These are phyloP conservation scores for Epistrophe grossulariae DNA, from an alignment of 2,888 invertebrate genomes.

Conservation along the genomic window DNA sequence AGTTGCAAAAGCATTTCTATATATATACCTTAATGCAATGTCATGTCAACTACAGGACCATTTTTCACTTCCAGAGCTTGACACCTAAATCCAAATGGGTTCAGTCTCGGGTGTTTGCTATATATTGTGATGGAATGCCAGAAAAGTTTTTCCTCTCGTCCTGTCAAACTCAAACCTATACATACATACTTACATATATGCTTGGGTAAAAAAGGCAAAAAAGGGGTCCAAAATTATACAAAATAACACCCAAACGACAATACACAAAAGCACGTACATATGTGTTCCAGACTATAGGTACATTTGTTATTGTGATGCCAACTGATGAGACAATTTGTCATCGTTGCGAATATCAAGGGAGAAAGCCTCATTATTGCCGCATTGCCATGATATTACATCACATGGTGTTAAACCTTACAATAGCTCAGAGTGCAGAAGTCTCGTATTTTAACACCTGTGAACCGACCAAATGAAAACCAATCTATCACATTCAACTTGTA, in stretches of 20 bases:
- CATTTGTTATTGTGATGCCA: constrained; percentile 73
- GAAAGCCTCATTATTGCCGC: constrained; percentile 71
- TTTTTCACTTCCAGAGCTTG: constrained; percentile 55
- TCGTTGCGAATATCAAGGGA: constrained; percentile 72
- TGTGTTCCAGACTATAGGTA: constrained; percentile 49
- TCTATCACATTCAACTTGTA: constrained; percentile 59
- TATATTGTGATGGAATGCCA: constrained; percentile 61
- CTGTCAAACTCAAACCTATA: constrained; percentile 44
- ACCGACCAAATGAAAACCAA: constrained; percentile 62
- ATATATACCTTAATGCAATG: constrained; percentile 53
- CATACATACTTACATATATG: too few relatives aligned
- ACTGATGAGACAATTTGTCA: constrained; percentile 75
- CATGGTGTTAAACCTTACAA: constrained; percentile 52
- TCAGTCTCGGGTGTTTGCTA: constrained; percentile 14
- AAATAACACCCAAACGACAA: constrained; percentile 12
- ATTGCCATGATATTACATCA: constrained; percentile 52
- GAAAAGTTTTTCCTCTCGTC: constrained; percentile 52
- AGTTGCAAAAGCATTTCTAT: constrained; percentile 13
- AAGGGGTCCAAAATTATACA: constrained; percentile 39
- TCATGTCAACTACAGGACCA: constrained; percentile 57
- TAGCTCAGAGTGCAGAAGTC: constrained; percentile 33
- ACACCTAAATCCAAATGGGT: constrained; percentile 20
- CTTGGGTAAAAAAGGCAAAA: constrained; percentile 41
- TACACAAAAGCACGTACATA: constrained; percentile 9
- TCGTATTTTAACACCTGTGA: constrained; percentile 67